Percentiles rank a stretch among this genome's conserved stretches.
Conservation (phyloP, 1,140 invertebrate genomes). For the Microvelia longipes region DNA sequence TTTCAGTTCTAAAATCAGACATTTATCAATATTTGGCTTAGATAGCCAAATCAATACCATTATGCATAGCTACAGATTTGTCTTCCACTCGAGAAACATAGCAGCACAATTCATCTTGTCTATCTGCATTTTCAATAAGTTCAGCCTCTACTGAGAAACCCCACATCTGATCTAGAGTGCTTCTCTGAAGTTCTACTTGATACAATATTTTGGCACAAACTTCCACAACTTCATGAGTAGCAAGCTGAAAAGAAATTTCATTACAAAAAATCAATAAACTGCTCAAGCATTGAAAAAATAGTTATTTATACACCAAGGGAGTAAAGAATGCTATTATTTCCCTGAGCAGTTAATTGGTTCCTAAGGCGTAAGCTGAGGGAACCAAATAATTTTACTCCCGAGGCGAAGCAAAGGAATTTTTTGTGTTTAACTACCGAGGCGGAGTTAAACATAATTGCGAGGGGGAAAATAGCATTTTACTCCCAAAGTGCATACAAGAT, state of each 20-base stretch:
- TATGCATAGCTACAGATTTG: constrained; percentile 84
- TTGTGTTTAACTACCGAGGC: no score
- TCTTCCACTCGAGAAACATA: constrained; percentile 90
- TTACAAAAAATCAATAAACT: constrained; percentile 1
- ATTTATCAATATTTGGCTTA: no score
- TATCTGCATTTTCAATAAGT: constrained; percentile 84
- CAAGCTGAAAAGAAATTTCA: constrained; percentile 47
- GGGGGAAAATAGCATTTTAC: no score
- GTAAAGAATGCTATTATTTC: no score
- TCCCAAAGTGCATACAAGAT: no score
- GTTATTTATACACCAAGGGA: no score
- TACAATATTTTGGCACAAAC: constrained; percentile 93
- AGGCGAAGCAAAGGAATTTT: no score
- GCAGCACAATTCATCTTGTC: constrained; percentile 90
- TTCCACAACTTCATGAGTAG: constrained; percentile 89
- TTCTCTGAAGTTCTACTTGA: constrained; percentile 82
- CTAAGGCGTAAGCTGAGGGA: no score
- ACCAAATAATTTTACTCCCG: no score
- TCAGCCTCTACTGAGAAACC: constrained; percentile 95
- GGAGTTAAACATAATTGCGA: no score
- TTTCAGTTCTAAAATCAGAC: background rate
- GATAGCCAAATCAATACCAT: constrained; percentile 58
- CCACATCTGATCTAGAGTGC: constrained; percentile 86
- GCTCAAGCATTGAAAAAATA: no score
- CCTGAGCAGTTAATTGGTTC: no score